Evolutionary conservation across 53 echinoderm and acorn worm genomes (phyloP), one percentile per base, ranked within the genome.

Genomic region (Actinopyga echinites): DNA sequence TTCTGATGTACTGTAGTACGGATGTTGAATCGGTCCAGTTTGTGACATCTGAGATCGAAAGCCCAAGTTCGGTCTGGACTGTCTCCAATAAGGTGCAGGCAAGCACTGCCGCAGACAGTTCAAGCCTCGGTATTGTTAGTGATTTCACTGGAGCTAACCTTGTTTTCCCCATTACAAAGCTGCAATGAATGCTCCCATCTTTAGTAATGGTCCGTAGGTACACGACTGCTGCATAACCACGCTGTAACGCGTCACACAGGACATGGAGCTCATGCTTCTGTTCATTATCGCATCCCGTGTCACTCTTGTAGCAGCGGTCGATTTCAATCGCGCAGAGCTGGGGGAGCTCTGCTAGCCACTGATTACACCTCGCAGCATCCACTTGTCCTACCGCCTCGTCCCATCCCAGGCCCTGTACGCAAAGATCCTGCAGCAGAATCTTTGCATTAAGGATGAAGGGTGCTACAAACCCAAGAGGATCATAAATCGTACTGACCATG

Each of bases 21-120:
- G 89, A 80, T 21, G 85, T 89, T 3, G 81, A 85, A 68, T 89
- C 89, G 7, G 79, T 77, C 85, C 81, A 89, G 74, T 43, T 85
- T 1, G 71, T 59, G 3, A 59, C 34, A 13, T n/a, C 69, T 1
- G 17, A 6, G 15, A 86, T 59, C 9, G 85, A 59, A 29, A 86
- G 8, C 36, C 32, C 59, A 25, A 89, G 29, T 33, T 85, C 89
- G 4, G 12, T 26, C 13, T 67, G 35, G 15, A 44, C 26, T 8
- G 49, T 42, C 55, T 71, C 42, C 19, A 63, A 30, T 25, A 79
- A 20, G 6, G 33, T 54, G 19, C 67, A 55, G 23, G 68, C 80
- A 5, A 66, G 40, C 21, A 69, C 57, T 33, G 71, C 88, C 9
- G 75, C 88, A 5, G 37, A 53, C 54, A 88, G 44, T 49, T 88